These are phyloP conservation scores for Lepisosteus osseus DNA, from an alignment of 2,113 vertebrate species.

Conservation along the genomic window DNA sequence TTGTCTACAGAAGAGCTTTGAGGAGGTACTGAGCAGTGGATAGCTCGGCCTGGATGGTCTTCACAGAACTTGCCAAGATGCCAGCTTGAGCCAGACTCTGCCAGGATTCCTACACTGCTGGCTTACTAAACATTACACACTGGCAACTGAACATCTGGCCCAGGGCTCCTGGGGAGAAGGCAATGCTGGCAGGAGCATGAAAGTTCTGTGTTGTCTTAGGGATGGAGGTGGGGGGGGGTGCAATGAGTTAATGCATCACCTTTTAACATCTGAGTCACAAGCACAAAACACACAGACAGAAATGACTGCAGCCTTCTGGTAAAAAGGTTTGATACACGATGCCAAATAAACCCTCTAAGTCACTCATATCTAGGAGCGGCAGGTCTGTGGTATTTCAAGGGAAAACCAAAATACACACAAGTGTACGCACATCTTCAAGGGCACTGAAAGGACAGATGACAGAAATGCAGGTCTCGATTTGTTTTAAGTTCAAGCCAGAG, in stretches of 20 bases:
- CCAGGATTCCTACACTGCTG: slow-evolving; percentile 29
- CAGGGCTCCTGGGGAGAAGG: slow-evolving; percentile 15
- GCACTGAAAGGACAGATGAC: no score
- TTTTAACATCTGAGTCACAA: neutral
- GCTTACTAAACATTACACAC: slow-evolving; percentile 22
- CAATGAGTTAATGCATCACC: slow-evolving; percentile 13
- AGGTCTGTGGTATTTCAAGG: no score
- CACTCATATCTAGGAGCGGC: no score
- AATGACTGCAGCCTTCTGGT: neutral
- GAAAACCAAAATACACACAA: no score
- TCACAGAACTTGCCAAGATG: slow-evolving; percentile 31
- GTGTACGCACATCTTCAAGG: no score
- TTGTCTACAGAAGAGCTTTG: neutral
- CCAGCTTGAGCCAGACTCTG: slow-evolving; percentile 26
- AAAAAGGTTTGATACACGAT: no score
- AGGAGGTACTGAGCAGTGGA: slow-evolving; percentile 15
- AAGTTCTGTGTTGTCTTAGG: slow-evolving; percentile 13
- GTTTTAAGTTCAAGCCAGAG: no score
- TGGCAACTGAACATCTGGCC: slow-evolving; percentile 23
- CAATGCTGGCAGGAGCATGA: slow-evolving; percentile 8
- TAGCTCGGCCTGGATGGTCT: slow-evolving; percentile 18
- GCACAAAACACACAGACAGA: neutral
- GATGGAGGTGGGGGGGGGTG: neutral
- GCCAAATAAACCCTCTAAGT: no score
- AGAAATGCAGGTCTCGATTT: no score